These are phyloP conservation scores for Amiota minor DNA, from an alignment of 2,888 invertebrate species.

Conservation along the genomic window DNA sequence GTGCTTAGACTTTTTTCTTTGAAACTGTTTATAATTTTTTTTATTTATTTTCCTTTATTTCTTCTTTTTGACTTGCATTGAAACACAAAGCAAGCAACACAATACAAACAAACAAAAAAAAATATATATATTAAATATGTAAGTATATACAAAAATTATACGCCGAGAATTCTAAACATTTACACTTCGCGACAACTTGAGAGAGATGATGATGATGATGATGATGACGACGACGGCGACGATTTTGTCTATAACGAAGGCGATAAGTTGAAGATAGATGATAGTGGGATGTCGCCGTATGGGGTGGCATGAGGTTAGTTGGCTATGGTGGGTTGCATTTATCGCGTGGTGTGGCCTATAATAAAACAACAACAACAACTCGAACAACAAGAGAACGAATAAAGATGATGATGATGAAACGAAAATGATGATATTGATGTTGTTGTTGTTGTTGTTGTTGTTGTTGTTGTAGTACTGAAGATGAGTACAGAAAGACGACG, in stretches of 20 bases:
- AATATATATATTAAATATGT: constrained; percentile 10
- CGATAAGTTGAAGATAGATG: constrained; percentile 1
- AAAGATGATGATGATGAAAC: too few species aligned
- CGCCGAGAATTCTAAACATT: constrained; percentile 58
- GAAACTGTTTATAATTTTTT: not conserved
- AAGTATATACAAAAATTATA: not conserved
- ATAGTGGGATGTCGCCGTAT: constrained; percentile 6
- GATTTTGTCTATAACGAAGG: constrained; percentile 1
- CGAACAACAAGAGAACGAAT: too few species aligned
- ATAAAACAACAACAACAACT: not conserved
- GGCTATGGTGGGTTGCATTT: not conserved
- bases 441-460: not conserved
- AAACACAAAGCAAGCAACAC: too few species aligned
- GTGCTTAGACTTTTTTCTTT: constrained; percentile 28
- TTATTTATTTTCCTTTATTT: not conserved
- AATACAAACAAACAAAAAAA: too few species aligned
- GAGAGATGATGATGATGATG: constrained; percentile 39
- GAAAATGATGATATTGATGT: too few species aligned
- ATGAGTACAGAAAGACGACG: constrained; percentile 30
- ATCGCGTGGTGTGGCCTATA: not conserved
- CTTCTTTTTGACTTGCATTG: constrained; percentile 17
- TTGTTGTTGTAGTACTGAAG: not conserved
- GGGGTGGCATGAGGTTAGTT: not conserved
- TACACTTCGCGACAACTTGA: constrained; percentile 53
- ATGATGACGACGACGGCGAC: constrained; percentile 28